Evolutionary conservation across 2,797 vertebrate genomes (phyloP).

Genomic region (Xenentodon cancila): DNA sequence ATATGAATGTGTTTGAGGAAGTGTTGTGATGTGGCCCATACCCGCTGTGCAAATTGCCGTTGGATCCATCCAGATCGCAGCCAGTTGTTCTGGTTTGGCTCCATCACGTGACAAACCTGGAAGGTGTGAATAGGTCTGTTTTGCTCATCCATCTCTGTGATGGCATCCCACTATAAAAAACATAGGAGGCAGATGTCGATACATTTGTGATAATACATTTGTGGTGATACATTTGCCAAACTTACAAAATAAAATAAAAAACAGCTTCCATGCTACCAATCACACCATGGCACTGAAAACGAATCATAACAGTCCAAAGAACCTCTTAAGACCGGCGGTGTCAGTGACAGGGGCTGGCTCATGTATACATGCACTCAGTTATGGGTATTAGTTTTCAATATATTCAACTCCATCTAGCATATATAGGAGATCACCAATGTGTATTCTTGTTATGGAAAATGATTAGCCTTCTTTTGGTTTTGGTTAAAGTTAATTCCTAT

Average conservation of each 20-base stretch:
- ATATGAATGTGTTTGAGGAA: conserved; percentile 1
- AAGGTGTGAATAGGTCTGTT: conserved; percentile 97
- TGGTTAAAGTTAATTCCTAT: conserved; percentile 47
- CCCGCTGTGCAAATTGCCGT: conserved; percentile 93
- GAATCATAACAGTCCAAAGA: too few relatives aligned
- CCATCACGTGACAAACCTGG: conserved; percentile 99
- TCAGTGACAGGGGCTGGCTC: background rate
- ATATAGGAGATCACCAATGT: background rate
- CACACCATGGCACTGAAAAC: too few relatives aligned
- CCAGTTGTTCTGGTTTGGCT: conserved; percentile 99
- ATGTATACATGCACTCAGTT: background rate
- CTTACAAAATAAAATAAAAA: too few relatives aligned
- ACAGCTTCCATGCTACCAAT: too few relatives aligned
- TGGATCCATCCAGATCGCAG: conserved; percentile 95
- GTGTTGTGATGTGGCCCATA: conserved; percentile 44
- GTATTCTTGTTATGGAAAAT: conserved; percentile 13
- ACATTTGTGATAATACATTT: background rate
- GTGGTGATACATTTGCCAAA: background rate
- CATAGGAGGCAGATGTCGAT: background rate
- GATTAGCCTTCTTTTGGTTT: conserved; percentile 12
- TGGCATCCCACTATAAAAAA: conserved; percentile 92
- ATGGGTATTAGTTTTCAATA: background rate
- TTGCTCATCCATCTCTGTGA: conserved; percentile 98
- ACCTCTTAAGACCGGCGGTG: too few relatives aligned
- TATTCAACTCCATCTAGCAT: background rate